Conservation (phyloP, 1,140 invertebrate species). For the Pectinophora gossypiella region DNA sequence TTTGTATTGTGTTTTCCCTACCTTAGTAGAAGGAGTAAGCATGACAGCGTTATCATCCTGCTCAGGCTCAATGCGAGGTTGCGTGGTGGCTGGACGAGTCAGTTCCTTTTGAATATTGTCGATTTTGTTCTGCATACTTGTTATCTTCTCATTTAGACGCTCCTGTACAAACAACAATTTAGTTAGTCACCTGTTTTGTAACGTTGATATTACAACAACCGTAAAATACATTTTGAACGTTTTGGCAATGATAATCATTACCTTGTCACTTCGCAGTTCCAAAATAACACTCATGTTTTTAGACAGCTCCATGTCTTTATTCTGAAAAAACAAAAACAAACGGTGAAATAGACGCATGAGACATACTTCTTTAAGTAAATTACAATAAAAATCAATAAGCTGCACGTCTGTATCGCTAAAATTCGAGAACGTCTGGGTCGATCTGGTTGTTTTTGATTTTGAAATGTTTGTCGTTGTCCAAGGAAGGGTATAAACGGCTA, state of each 20-base stretch:
- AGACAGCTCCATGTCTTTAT: slow-evolving; percentile 36
- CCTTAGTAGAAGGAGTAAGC: slow-evolving; percentile 20
- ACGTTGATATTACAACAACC: too few species aligned
- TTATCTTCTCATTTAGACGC: slow-evolving; percentile 37
- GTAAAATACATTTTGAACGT: background rate
- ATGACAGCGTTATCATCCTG: slow-evolving; percentile 41
- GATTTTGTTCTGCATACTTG: slow-evolving; percentile 43
- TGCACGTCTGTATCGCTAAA: too few species aligned
- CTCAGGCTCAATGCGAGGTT: slow-evolving; percentile 19
- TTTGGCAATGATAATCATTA: slow-evolving; percentile 8
- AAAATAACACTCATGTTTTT: slow-evolving; percentile 42
- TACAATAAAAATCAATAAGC: too few species aligned
- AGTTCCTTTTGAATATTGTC: slow-evolving; percentile 55
- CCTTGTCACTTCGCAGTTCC: slow-evolving; percentile 47
- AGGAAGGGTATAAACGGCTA: too few species aligned
- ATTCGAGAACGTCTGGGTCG: too few species aligned
- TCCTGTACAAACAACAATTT: too few species aligned
- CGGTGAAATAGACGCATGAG: background rate
- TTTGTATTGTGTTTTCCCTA: background rate
- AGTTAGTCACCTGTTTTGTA: too few species aligned
- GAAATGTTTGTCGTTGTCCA: too few species aligned
- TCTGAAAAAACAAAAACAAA: slow-evolving; percentile 23
- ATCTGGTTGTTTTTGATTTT: too few species aligned
- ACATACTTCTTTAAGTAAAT: background rate
- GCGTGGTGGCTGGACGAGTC: slow-evolving; percentile 17